These are phyloP conservation scores for Chydorus sphaericus DNA, from an alignment of 2,888 invertebrate species.

Conservation along the genomic window DNA sequence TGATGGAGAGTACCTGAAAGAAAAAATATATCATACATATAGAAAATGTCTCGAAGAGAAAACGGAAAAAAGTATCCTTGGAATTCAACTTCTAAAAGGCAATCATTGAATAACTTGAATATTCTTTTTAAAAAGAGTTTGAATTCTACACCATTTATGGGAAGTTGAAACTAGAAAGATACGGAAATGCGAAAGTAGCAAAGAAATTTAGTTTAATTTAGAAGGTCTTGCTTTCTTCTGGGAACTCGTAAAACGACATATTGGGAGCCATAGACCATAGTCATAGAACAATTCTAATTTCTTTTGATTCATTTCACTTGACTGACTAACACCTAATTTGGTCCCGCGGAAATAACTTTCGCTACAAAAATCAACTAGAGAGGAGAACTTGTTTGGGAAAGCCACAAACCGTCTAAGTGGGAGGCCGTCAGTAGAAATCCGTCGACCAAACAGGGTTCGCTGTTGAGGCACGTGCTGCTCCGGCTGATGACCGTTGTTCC, in stretches of 20 bases:
- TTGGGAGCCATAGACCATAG: too few relatives aligned
- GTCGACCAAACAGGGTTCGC: slow-evolving; percentile 2
- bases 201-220: too few relatives aligned
- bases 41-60: neutral
- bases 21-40: neutral
- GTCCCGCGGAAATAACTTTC: too few relatives aligned
- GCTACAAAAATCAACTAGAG: too few relatives aligned
- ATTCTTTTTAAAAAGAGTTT: neutral
- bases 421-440: slow-evolving; percentile 9
- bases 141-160: neutral
- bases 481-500: slow-evolving; percentile 1
- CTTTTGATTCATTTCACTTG: too few relatives aligned
- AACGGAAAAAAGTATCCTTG: neutral
- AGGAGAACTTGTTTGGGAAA: too few relatives aligned
- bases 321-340: too few relatives aligned
- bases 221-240: too few relatives aligned
- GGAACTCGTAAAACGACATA: too few relatives aligned
- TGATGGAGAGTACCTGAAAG: slow-evolving; percentile 13
- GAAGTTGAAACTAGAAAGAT: neutral
- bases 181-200: neutral
- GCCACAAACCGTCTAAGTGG: slow-evolving; percentile 2
- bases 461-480: neutral
- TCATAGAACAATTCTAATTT: too few relatives aligned
- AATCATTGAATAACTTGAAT: too few relatives aligned
- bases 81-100: too few relatives aligned